Conservation (phyloP, 2,113 vertebrate species). For the Machaerirhynchus nigripectus region DNA sequence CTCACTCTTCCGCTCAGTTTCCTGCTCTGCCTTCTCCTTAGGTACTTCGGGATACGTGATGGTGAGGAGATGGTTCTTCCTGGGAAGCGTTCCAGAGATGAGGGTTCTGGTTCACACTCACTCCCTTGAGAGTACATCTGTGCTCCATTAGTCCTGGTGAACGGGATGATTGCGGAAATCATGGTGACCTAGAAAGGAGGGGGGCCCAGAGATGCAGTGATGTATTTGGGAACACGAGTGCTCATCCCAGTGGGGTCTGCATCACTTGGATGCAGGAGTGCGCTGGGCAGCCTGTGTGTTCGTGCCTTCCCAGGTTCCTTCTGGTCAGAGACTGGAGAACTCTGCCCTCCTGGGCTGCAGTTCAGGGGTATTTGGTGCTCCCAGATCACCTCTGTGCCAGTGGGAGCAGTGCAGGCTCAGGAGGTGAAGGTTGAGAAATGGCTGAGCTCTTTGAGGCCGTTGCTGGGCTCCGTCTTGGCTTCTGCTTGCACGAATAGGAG, state of each 20-base stretch:
- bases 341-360: not conserved
- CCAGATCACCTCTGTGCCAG: not conserved
- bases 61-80: conserved; percentile 32
- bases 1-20: not conserved
- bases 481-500: not conserved
- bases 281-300: not conserved
- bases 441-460: accelerated
- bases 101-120: not conserved
- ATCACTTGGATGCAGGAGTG: not conserved
- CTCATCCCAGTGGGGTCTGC: not conserved
- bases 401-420: not conserved
- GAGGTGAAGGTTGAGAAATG: not conserved
- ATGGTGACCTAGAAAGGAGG: not conserved
- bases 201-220: not conserved
- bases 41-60: conserved; percentile 24
- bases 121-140: conserved; percentile 38
- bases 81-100: not conserved
- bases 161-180: not conserved
- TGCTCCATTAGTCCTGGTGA: conserved; percentile 35
- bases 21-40: not conserved
- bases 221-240: not conserved
- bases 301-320: not conserved
- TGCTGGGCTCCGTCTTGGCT: accelerated
- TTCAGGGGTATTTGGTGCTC: not conserved
- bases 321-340: not conserved